Base-by-base conservation (phyloP, 2,888 invertebrate species). In the Apodemia hepburni region DNA sequence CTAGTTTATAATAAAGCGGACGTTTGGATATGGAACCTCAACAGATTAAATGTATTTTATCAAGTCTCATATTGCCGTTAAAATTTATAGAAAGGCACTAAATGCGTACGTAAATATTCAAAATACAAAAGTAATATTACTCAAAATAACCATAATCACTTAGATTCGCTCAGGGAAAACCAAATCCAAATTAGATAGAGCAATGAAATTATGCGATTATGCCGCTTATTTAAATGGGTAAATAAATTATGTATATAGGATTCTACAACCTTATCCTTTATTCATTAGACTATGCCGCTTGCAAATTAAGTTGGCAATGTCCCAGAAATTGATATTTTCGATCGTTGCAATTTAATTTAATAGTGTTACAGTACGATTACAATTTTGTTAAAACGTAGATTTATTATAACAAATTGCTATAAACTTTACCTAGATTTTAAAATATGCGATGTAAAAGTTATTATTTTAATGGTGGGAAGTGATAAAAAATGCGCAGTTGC, bases 391-490 rank as follows among this genome's bases (percentile, higher is more conserved):
- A 61, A 61, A 61, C 45, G 58, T 29, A 61, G 45, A 58, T 58
- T 57, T 61, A 58, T 58, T 33, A 38, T 18, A 45, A 67, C 42
- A 62, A 54, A 67, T 68, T 63, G 51, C 61, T 57, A 58, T 66
- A 65, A 68, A 65, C 64, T 67, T 66, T 66, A 68, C 65, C 63
- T 66, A 67, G 66, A 63, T 63, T 64, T 75, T 77, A 78, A 81
- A 82, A 82, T 79, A 81, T 76, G 75, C 79, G 80, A 77, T 80
- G 75, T 75, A 73, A 73, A 82, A 82, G 86, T 84, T 82, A 88
- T 88, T 88, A 88, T 85, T 85, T 84, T 88, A 88, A 88, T 88
- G 87, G 87, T 80, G 75, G 76, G 77, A 82, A 77, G 81, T 81
- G 81, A 83, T 82, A 69, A 78, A 80, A 82, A 85, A 80, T 78